Evolutionary conservation across 2,797 vertebrate genomes (phyloP).

Genomic region (Cyclopterus lumpus): DNA sequence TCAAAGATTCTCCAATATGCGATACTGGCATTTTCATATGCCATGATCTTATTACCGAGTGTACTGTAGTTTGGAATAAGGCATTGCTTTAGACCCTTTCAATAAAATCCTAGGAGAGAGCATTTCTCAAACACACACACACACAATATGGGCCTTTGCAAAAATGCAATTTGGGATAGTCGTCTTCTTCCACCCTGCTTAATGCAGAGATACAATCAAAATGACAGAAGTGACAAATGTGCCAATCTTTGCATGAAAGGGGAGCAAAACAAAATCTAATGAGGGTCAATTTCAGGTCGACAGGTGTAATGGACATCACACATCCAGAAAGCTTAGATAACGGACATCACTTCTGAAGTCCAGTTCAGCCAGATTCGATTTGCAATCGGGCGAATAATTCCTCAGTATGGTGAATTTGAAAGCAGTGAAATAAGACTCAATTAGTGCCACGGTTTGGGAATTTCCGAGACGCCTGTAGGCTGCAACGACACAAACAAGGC

Average conservation of each 20-base stretch:
- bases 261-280: slow-evolving; percentile 71
- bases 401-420: slow-evolving; percentile 37
- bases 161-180: slow-evolving; percentile 60
- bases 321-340: slow-evolving; percentile 53
- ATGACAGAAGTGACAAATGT: slow-evolving; percentile 76
- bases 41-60: slow-evolving; percentile 41
- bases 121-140: slow-evolving; percentile 15
- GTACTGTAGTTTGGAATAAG: background rate
- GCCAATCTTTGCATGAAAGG: slow-evolving; percentile 66
- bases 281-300: slow-evolving; percentile 65
- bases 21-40: slow-evolving; percentile 37
- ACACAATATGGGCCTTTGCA: slow-evolving; percentile 30
- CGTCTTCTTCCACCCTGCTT: slow-evolving; percentile 21
- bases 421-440: slow-evolving; percentile 52
- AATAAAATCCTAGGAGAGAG: slow-evolving; percentile 33
- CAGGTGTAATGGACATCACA: slow-evolving; percentile 67
- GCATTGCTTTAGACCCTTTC: slow-evolving; percentile 20
- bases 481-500: slow-evolving; percentile 57
- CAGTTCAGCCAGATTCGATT: slow-evolving; percentile 55
- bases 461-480: slow-evolving; percentile 32
- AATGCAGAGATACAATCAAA: slow-evolving; percentile 69
- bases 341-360: slow-evolving; percentile 26
- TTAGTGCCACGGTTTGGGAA: slow-evolving; percentile 48
- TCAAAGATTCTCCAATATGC: background rate
- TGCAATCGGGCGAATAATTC: slow-evolving; percentile 41